Conservation (phyloP, 1,140 invertebrate genomes). For the Drosophila setifemur region DNA sequence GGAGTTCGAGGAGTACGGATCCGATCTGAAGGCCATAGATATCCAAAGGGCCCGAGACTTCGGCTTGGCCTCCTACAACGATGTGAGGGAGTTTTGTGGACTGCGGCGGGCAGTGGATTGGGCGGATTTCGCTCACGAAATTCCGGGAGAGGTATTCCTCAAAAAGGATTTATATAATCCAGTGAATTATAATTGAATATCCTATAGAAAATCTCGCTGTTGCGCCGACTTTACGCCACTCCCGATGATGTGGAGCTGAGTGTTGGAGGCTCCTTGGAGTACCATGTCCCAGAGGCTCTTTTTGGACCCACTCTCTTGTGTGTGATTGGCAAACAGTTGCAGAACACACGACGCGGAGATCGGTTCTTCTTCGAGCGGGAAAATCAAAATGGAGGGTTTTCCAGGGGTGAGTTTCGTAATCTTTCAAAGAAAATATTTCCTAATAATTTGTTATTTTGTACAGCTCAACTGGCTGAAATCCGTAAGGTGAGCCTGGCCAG, state of each 20-base stretch:
- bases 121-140: conserved; percentile 88
- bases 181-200: neutral
- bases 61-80: conserved; percentile 91
- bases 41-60: conserved; percentile 95
- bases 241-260: conserved; percentile 94
- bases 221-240: conserved; percentile 60
- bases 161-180: neutral
- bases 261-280: conserved; percentile 92
- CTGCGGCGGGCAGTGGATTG: conserved; percentile 88
- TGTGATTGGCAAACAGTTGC: conserved; percentile 94
- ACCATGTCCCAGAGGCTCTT: conserved; percentile 88
- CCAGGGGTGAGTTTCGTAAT: conserved; percentile 85
- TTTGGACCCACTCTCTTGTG: conserved; percentile 96
- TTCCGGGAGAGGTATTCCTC: conserved; percentile 84
- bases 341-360: conserved; percentile 90
- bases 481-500: conserved; percentile 91
- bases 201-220: conserved; percentile 57
- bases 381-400: conserved; percentile 86
- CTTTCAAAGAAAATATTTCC: neutral
- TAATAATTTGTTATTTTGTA: conserved; percentile 26
- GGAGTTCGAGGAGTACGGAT: conserved; percentile 79
- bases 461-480: conserved; percentile 93
- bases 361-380: conserved; percentile 92
- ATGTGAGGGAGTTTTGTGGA: conserved; percentile 90
- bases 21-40: conserved; percentile 91